Evolutionary conservation across 2,113 vertebrate genomes (phyloP).

Genomic region (Caracal caracal): DNA sequence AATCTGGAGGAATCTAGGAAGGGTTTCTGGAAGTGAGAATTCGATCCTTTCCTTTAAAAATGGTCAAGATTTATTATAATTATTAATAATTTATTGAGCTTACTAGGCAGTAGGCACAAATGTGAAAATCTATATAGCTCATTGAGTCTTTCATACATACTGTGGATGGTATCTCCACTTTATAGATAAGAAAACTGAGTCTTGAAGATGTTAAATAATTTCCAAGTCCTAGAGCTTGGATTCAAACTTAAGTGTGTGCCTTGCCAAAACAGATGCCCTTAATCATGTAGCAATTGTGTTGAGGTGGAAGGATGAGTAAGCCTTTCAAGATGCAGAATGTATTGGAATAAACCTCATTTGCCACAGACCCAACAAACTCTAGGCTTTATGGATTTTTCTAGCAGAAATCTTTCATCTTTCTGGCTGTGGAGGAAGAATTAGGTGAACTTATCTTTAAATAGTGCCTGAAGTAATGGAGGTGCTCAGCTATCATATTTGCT

Average conservation of each 20-base stretch:
- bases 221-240: neutral
- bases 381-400: slow-evolving; percentile 19
- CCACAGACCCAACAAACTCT: neutral
- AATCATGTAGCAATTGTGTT: neutral
- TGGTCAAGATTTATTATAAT: neutral
- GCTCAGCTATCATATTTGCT: neutral
- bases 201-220: neutral
- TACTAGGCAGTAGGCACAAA: neutral
- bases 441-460: neutral
- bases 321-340: neutral
- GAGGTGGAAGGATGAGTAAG: neutral
- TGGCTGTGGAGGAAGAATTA: neutral
- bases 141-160: neutral
- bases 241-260: neutral
- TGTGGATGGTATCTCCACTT: neutral
- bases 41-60: neutral
- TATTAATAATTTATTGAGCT: neutral
- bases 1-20: neutral
- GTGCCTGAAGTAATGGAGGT: neutral
- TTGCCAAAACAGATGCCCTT: neutral
- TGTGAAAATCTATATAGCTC: neutral
- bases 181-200: neutral
- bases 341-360: neutral
- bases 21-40: neutral
- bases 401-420: slow-evolving; percentile 19